A percentile compares a stretch with the other conserved stretches of the same genome.
These are phyloP conservation scores for Zaprionus vittiger DNA, from an alignment of 1,140 invertebrate species.

Conservation along the genomic window DNA sequence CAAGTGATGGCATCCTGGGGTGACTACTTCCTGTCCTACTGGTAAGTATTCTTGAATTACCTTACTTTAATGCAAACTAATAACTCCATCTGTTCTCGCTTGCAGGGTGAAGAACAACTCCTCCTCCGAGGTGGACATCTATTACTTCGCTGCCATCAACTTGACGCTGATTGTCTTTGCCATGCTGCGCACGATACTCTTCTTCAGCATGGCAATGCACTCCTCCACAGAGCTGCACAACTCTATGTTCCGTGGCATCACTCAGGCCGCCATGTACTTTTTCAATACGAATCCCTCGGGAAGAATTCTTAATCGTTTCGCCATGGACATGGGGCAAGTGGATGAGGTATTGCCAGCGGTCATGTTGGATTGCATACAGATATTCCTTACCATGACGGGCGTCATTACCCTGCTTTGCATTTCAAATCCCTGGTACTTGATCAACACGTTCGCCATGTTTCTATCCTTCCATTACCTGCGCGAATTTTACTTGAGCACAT, in stretches of 20 bases:
- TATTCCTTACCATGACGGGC: slow-evolving; percentile 89
- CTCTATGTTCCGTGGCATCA: slow-evolving; percentile 62
- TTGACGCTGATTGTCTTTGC: slow-evolving; percentile 86
- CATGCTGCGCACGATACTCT: slow-evolving; percentile 86
- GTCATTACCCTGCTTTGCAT: slow-evolving; percentile 90
- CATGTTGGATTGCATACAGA: slow-evolving; percentile 91
- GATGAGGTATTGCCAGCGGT: slow-evolving; percentile 84
- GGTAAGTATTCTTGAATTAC: slow-evolving; percentile 76
- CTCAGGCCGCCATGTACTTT: slow-evolving; percentile 89
- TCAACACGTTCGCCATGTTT: slow-evolving; percentile 89
- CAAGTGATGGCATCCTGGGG: slow-evolving; percentile 88
- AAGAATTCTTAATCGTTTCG: slow-evolving; percentile 90
- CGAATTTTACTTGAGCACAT: slow-evolving; percentile 92
- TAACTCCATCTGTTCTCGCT: slow-evolving; percentile 41
- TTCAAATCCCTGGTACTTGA: slow-evolving; percentile 91
- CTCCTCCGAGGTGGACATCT: slow-evolving; percentile 59
- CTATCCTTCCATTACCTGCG: slow-evolving; percentile 90
- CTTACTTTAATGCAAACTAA: not conserved
- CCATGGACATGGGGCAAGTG: slow-evolving; percentile 89
- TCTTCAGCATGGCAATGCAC: slow-evolving; percentile 89
- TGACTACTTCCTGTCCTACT: slow-evolving; percentile 89
- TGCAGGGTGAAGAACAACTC: slow-evolving; percentile 85
- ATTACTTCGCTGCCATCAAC: slow-evolving; percentile 86
- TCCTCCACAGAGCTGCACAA: slow-evolving; percentile 87
- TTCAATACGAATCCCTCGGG: slow-evolving; percentile 92